Evolutionary conservation across 2,888 invertebrate genomes (phyloP), one percentile per base, ranked within the genome.

Genomic region (Sepioteuthis lessoniana): DNA sequence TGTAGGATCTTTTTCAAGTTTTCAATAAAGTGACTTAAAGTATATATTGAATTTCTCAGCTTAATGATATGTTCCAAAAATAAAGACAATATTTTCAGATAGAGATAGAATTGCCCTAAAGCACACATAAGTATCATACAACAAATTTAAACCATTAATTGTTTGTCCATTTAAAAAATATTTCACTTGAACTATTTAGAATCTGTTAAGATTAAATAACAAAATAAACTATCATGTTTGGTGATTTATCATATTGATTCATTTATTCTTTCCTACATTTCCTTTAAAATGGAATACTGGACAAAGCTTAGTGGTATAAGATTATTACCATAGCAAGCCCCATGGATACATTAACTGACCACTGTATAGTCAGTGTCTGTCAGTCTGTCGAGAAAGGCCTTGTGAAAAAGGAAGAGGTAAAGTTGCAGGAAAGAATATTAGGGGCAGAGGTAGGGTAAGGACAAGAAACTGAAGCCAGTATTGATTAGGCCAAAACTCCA

Each of bases 401-500:
- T 55, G 25, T 25, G 55, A 55, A 55, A 55, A 76, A 76, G n/a
- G n/a, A 76, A 76, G 19, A 35, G n/a, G 76, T 76, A 35, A 76
- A 76, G 16, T 76, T 35, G n/a, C 4, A 19, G 76, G 76, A n/a
- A n/a, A 76, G 55, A n/a, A 76, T 35, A n/a, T 76, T n/a, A 2
- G 76, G n/a, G 25, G n/a, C n/a, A 76, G 92, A 46, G 47, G n/a
- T 92, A 42, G 31, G 92, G n/a, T 16, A 92, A 47, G 92, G n/a
- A 92, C 42, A 47, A 92, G 92, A 46, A 92, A 92, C 47, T 47
- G 92, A 92, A 92, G 47, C 92, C 42, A 92, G 35, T 92, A 92
- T 92, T 92, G 92, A 92, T 92, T 92, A 46, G 92, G 92, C 46
- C 38, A 47, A 47, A 92, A 92, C 92, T 42, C n/a, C n/a, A 42